Base-by-base conservation (phyloP, 2,888 invertebrate species). In the Drosophila eohydei region DNA sequence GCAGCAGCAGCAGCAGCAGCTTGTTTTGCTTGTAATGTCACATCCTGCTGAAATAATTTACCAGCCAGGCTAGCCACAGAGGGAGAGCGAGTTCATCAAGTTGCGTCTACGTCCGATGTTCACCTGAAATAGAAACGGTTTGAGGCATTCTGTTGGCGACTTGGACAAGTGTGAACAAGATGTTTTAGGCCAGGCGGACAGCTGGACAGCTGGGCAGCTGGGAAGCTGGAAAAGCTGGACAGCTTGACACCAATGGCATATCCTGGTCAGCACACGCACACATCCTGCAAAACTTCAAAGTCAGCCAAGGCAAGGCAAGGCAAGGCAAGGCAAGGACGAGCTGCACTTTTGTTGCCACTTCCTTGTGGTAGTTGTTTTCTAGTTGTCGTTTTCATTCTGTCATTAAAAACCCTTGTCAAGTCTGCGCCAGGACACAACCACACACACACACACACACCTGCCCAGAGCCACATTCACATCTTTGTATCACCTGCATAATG, bases 321-420 rank as follows among this genome's bases (percentile, higher is more conserved):
- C 21, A 9, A 71, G 66, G 63, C 64, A 57, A 50, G 63, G 46
- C 58, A 44, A 74, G 68, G 57, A 56, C 58, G 36, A 59, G 59
- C 70, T 80, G 83, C 87, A 82, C 78, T 82, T 81, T 61, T 71
- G 52, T 44, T 63, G 51, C 48, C 48, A 48, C 48, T 50, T 50
- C 30, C 48, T 64, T 55, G 65, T 60, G 48, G 65, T 64, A 59
- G 74, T 67, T 69, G 71, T 71, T 67, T 69, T 50, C 48, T 75
- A 69, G 75, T 81, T 85, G 83, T 76, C 87, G 87, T 80, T 81
- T 84, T 89, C 90, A 77, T 83, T 77, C 77, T 82, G 85, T 91
- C 92, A 90, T 92, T 92, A 91, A 91, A 91, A 91, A 91, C 91
- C 91, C 91, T 91, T 91, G 91, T 91, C 92, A 92, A 91, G 83